Evolutionary conservation across 2,888 invertebrate genomes (phyloP).

Genomic region (Andrena dorsata): DNA sequence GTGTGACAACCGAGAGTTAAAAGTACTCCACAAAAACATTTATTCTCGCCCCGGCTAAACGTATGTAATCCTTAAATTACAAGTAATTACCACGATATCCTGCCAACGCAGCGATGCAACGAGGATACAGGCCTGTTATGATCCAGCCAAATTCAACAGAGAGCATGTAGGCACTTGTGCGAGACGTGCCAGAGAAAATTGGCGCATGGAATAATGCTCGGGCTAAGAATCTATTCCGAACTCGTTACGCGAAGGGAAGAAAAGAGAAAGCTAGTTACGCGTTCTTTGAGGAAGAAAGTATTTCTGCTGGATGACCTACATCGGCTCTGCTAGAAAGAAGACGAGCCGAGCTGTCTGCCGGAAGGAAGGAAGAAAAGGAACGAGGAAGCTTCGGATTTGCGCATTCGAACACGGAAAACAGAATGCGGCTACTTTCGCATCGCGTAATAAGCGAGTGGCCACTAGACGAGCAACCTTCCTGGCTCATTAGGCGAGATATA

Average conservation of each 20-base stretch:
- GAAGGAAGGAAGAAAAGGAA: not conserved
- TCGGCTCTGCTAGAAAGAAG: not conserved
- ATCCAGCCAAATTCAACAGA: slow-evolving; percentile 13
- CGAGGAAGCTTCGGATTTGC: not conserved
- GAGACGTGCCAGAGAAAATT: slow-evolving; percentile 28
- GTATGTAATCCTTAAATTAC: not conserved
- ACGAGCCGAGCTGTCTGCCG: not conserved
- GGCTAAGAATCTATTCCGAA: not conserved
- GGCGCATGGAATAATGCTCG: slow-evolving; percentile 27
- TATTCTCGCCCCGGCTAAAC: too few relatives aligned
- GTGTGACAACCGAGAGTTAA: too few relatives aligned
- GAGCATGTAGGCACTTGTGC: not conserved
- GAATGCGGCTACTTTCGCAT: slow-evolving; percentile 41
- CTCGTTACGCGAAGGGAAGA: not conserved
- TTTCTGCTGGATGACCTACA: not conserved
- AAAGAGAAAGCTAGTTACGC: not conserved
- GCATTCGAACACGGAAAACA: not conserved
- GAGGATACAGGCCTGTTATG: slow-evolving; percentile 8
- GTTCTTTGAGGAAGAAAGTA: not conserved
- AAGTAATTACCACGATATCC: slow-evolving; percentile 37
- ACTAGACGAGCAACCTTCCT: slow-evolving; percentile 69
- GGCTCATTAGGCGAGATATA: slow-evolving; percentile 75
- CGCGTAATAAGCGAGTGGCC: slow-evolving; percentile 69
- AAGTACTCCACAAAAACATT: too few relatives aligned
- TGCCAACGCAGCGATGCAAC: slow-evolving; percentile 50